These are phyloP conservation scores for Euwallacea similis DNA, from an alignment of 1,140 invertebrate species.

Conservation along the genomic window DNA sequence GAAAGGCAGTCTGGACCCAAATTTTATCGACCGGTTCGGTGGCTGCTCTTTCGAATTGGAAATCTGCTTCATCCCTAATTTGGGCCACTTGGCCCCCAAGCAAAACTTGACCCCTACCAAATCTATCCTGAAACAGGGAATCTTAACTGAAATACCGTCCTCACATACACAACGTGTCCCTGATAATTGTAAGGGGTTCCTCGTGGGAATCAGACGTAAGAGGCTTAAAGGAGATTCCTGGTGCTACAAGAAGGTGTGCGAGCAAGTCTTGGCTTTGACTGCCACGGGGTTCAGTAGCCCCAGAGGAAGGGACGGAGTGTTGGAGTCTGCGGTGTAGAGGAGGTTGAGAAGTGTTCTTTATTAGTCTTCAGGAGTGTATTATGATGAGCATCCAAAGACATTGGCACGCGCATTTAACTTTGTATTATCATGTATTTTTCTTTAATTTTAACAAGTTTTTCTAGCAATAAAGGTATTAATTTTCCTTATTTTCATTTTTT, in stretches of 20 bases:
- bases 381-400: background rate
- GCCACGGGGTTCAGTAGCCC: constrained; percentile 50
- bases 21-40: constrained; percentile 49
- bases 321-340: constrained; percentile 27
- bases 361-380: background rate
- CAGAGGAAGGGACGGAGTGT: background rate
- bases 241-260: constrained; percentile 85
- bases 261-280: constrained; percentile 72
- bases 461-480: too few relatives aligned
- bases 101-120: constrained; percentile 40
- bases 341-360: background rate
- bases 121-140: constrained; percentile 43
- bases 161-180: background rate
- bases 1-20: constrained; percentile 62
- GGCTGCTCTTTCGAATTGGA: constrained; percentile 78
- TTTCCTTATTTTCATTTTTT: too few relatives aligned
- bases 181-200: constrained; percentile 37
- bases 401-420: too few relatives aligned
- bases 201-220: constrained; percentile 75
- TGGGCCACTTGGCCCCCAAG: constrained; percentile 40
- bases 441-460: too few relatives aligned
- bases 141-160: constrained; percentile 4
- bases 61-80: constrained; percentile 66
- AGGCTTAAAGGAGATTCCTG: constrained; percentile 81
- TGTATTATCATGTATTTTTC: too few relatives aligned